Evolutionary conservation across 2,113 vertebrate species (phyloP).

Genomic region (Daboia siamensis): DNA sequence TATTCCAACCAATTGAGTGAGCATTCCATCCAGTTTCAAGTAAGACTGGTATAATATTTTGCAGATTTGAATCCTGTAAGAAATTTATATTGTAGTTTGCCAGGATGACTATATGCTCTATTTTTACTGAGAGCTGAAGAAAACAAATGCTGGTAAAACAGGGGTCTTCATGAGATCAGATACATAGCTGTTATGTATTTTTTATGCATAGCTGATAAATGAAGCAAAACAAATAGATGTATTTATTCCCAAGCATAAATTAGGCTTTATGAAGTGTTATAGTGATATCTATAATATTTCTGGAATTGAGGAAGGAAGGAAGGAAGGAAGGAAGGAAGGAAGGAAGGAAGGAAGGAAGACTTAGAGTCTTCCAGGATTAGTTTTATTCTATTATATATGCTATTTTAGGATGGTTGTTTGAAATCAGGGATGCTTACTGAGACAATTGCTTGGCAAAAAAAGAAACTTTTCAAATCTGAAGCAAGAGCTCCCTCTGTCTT

Average conservation of each 20-base stretch:
- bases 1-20: neutral
- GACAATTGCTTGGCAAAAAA: constrained; percentile 19
- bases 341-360: neutral
- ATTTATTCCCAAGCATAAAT: neutral
- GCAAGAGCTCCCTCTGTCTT: constrained; percentile 64
- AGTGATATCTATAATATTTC: constrained; percentile 1
- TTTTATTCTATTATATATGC: neutral
- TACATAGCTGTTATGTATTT: neutral
- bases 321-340: neutral
- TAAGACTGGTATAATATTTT: neutral
- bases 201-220: neutral
- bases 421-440: constrained; percentile 19
- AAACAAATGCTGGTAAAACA: neutral
- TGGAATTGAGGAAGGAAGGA: neutral
- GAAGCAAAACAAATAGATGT: neutral
- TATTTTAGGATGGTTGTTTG: neutral
- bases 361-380: neutral
- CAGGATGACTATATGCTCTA: neutral
- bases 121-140: neutral
- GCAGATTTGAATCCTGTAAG: neutral
- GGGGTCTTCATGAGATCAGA: neutral
- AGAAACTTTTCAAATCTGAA: constrained; percentile 46
- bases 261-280: neutral
- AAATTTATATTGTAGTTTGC: neutral
- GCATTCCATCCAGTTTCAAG: neutral